phyloP scores from a whole-genome alignment of 2,888 invertebrate species.

The Carcina quercana region DNA sequence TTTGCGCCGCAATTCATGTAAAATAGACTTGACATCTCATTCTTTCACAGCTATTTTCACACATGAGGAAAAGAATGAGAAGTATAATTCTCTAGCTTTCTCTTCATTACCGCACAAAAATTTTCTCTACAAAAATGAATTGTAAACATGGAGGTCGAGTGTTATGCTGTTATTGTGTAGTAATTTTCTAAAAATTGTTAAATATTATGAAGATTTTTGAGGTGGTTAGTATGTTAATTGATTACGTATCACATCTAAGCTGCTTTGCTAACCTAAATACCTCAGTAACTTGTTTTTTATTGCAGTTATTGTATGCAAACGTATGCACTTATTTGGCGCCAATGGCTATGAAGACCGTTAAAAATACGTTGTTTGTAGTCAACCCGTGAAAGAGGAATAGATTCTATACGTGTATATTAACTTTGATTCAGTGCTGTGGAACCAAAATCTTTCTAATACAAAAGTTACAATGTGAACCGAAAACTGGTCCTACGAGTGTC shows the following conservation, averaged over 20 bases:
- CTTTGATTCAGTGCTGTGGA: constrained; percentile 19
- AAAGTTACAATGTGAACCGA: constrained; percentile 40
- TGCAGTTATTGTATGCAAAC: constrained; percentile 41
- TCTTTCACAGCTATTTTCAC: constrained; percentile 26
- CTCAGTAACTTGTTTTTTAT: neutral
- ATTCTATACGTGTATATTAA: neutral
- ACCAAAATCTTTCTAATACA: constrained; percentile 14
- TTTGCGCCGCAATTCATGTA: constrained; percentile 48
- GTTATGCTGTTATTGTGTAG: constrained; percentile 41
- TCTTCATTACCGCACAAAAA: constrained; percentile 41
- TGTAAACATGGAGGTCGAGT: constrained; percentile 73
- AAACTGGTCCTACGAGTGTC: constrained; percentile 67
- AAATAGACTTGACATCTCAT: constrained; percentile 36
- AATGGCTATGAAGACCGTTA: constrained; percentile 68
- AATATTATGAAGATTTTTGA: constrained; percentile 20
- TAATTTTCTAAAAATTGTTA: constrained; percentile 28
- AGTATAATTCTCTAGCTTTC: constrained; percentile 52
- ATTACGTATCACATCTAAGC: constrained; percentile 6
- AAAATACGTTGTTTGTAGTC: constrained; percentile 1
- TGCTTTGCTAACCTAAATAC: neutral
- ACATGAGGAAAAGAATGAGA: constrained; percentile 42
- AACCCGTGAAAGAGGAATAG: neutral
- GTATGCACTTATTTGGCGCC: constrained; percentile 73
- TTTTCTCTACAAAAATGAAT: constrained; percentile 62
- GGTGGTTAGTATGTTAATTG: constrained; percentile 34